Evolutionary conservation across 2,797 vertebrate genomes (phyloP).

Genomic region (Bufotes viridis): DNA sequence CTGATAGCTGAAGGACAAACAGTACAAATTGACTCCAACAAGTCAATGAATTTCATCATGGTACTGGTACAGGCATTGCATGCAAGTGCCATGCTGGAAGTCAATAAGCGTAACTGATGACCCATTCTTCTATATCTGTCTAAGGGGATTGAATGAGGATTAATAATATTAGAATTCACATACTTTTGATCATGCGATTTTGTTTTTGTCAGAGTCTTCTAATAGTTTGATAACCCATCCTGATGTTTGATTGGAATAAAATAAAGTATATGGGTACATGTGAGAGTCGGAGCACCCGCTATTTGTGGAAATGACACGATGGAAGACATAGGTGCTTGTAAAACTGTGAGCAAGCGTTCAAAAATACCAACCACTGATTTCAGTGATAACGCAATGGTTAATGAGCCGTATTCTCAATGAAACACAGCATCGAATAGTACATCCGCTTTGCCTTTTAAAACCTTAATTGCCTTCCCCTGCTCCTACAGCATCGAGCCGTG

Average conservation of each 20-base stretch:
- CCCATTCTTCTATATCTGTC: not conserved
- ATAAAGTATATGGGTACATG: not conserved
- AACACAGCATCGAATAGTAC: constrained; percentile 20
- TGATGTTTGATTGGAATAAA: not conserved
- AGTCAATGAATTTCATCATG: not conserved
- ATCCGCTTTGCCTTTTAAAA: constrained; percentile 63
- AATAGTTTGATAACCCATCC: not conserved
- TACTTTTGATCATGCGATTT: not conserved
- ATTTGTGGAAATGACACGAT: not conserved
- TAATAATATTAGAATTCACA: not conserved
- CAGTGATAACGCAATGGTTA: not conserved
- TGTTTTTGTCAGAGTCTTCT: not conserved
- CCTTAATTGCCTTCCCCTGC: constrained; percentile 73
- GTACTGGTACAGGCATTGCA: not conserved
- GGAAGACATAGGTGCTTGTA: not conserved
- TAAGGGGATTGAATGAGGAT: not conserved
- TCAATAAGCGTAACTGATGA: not conserved
- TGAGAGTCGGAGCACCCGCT: not conserved
- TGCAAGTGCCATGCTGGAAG: not conserved
- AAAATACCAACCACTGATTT: not conserved
- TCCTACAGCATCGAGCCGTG: constrained; percentile 66
- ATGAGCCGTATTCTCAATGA: not conserved
- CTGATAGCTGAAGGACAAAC: too few species aligned
- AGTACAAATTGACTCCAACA: not conserved
- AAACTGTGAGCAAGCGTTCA: not conserved